Conservation (phyloP, 1,140 invertebrate species). For the Ladona fulva region DNA sequence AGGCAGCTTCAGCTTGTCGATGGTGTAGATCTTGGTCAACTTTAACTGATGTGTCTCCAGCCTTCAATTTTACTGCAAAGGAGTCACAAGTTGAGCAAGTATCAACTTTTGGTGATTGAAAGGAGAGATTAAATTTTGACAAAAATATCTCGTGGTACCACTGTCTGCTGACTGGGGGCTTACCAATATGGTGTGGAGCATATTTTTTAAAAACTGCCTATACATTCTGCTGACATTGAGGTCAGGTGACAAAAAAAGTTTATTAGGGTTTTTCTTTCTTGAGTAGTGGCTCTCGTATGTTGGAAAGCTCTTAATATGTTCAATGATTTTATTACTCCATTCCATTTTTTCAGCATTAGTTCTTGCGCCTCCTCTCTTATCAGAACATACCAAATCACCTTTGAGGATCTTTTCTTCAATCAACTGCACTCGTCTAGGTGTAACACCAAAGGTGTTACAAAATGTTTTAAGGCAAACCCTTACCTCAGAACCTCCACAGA, state of each 20-base stretch:
- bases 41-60: constrained; percentile 4
- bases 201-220: constrained; percentile 11
- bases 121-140: constrained; percentile 3
- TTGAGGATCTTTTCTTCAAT: constrained; percentile 12
- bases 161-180: constrained; percentile 12
- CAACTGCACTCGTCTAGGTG: constrained; percentile 11
- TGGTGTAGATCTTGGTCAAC: constrained; percentile 12
- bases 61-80: constrained; percentile 3
- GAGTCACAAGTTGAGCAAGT: constrained; percentile 14
- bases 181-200: constrained; percentile 11
- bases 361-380: constrained; percentile 11
- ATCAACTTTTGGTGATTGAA: constrained; percentile 13
- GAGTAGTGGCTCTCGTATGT: constrained; percentile 14
- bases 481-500: background rate
- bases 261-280: constrained; percentile 6
- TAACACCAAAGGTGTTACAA: constrained; percentile 11
- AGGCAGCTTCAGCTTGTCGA: constrained; percentile 10
- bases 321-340: constrained; percentile 11
- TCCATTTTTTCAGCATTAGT: constrained; percentile 1
- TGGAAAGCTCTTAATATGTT: constrained; percentile 12
- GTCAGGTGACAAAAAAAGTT: constrained; percentile 13
- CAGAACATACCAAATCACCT: constrained; percentile 11
- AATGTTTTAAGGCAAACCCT: constrained; percentile 13
- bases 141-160: constrained; percentile 13
- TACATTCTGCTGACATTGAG: constrained; percentile 15